Base-by-base conservation (phyloP, 2,888 invertebrate species). In the Invenusta paracnida region DNA sequence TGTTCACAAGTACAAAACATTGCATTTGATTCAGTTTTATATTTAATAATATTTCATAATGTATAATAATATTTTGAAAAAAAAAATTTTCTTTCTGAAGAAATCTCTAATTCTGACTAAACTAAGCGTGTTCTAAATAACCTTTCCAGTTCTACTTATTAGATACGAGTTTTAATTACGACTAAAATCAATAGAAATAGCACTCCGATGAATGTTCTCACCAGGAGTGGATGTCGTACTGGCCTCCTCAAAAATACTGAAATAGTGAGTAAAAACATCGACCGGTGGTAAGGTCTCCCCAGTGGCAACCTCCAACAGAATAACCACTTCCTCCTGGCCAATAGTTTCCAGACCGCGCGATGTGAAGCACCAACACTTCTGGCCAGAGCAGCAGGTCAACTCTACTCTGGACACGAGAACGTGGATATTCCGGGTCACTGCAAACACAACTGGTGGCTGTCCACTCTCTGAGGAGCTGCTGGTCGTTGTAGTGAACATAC, bases 251-350 rank as follows among this genome's bases (percentile, higher is more conserved):
- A 95, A 95, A 79, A 96, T 92, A 88, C 93, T 93, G 90, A 94
- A 94, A 84, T 95, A 93, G 90, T 95, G 94, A 87, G 93, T 91
- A 89, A 96, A 94, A 85, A 96, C 93, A 90, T 96, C 95, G 88
- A 94, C 93, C 0, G 95, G 94, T 0, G 91, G 91, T 30, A 90
- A 87, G 31, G 94, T 91, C 81, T 90, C 91, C 83, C 92, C 92
- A 89, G 93, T 92, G 31, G 93, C 92, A 86, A 90, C 90, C 90
- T 95, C 95, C 28, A 96, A 91, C 67, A 95, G 90, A 86, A 95
- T 93, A 81, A 95, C 93, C 27, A 96, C 92, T 92, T 96, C 96
- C 90, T 95, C 95, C 90, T 95, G 95, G 0, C 95, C 95, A 25
- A 95, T 95, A 86, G 94, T 94, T 87, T 94, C 94, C 91, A 96